Conservation (phyloP, 2,888 invertebrate species). For the Diabrotica balteata region DNA sequence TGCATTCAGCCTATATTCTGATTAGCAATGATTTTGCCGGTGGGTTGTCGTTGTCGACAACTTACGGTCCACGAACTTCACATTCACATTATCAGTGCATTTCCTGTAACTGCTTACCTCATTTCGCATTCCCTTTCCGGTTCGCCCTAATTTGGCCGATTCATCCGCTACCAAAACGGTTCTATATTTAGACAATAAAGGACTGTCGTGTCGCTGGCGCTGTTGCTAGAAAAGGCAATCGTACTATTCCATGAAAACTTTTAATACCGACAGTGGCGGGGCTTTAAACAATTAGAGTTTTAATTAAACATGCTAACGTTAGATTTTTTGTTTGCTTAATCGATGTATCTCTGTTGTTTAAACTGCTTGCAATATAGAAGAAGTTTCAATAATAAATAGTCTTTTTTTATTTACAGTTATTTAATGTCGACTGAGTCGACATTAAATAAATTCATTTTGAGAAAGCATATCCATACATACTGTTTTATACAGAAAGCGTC, state of each 20-base stretch:
- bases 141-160: constrained; percentile 26
- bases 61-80: constrained; percentile 14
- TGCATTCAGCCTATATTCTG: background rate
- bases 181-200: constrained; percentile 29
- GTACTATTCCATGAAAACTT: constrained; percentile 20
- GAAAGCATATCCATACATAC: too few relatives aligned
- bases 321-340: too few relatives aligned
- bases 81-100: constrained; percentile 28
- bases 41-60: constrained; percentile 2
- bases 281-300: too few relatives aligned
- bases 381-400: too few relatives aligned
- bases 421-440: too few relatives aligned
- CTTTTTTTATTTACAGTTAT: too few relatives aligned
- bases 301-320: too few relatives aligned
- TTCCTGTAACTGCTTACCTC: constrained; percentile 28
- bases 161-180: constrained; percentile 13
- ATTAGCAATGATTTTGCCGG: background rate
- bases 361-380: too few relatives aligned
- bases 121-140: constrained; percentile 34
- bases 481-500: too few relatives aligned
- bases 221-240: constrained; percentile 20
- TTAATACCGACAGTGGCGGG: constrained; percentile 8
- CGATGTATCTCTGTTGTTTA: too few relatives aligned
- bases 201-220: constrained; percentile 13
- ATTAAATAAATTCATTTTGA: too few relatives aligned